Conservation (phyloP, 2,888 invertebrate genomes). For the Cataglyphis albicans region DNA sequence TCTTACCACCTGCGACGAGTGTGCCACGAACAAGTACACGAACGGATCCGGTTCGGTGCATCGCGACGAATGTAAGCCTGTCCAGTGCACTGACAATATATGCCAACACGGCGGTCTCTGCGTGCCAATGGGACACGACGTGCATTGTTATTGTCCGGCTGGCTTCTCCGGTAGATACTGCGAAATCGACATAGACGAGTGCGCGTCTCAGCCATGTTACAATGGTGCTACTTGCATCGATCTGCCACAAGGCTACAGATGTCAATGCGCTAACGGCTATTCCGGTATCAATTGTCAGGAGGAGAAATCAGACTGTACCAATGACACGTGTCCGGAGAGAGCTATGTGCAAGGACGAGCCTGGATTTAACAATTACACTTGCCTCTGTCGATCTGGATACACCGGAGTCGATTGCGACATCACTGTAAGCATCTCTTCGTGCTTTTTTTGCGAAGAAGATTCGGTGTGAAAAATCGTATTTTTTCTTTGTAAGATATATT, state of each 20-base stretch:
- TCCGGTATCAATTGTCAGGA: conserved; percentile 98
- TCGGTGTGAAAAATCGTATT: background rate
- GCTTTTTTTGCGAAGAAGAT: background rate
- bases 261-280: conserved; percentile 95
- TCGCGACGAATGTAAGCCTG: conserved; percentile 94
- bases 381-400: conserved; percentile 97
- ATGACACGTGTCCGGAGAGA: conserved; percentile 96
- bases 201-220: conserved; percentile 97
- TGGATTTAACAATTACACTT: conserved; percentile 95
- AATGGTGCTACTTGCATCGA: conserved; percentile 97
- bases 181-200: conserved; percentile 98
- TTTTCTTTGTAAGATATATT: background rate
- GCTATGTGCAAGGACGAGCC: conserved; percentile 99
- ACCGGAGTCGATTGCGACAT: conserved; percentile 97
- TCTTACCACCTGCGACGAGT: conserved; percentile 94
- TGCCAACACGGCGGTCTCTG: conserved; percentile 97
- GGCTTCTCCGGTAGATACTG: conserved; percentile 97
- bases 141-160: conserved; percentile 97
- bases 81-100: conserved; percentile 94
- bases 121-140: conserved; percentile 94
- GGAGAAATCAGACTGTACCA: conserved; percentile 94
- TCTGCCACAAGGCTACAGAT: conserved; percentile 96
- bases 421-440: conserved; percentile 88
- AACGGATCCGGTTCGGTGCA: conserved; percentile 92
- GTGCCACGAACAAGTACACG: conserved; percentile 96